phyloP scores from a whole-genome alignment of 2,888 invertebrate genomes.

The Baronia brevicornis region DNA sequence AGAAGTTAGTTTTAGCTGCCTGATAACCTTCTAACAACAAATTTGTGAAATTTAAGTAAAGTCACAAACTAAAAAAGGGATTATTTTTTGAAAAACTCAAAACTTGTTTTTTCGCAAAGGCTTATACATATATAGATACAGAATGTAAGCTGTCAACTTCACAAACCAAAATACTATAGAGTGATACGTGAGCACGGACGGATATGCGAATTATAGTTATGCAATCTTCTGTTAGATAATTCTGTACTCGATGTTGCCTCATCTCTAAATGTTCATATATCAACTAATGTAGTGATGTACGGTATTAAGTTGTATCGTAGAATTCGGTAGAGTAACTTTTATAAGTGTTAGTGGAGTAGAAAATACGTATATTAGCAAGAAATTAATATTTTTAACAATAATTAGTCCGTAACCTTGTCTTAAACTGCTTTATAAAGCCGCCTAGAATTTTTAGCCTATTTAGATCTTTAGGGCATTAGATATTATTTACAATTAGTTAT shows the following conservation, averaged over 20 bases:
- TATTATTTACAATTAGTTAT: constrained; percentile 15
- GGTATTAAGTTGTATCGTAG: constrained; percentile 45
- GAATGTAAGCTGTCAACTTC: constrained; percentile 14
- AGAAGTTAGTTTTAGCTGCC: too few species aligned
- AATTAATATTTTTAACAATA: too few species aligned
- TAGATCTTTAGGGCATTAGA: constrained; percentile 20
- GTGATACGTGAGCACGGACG: constrained; percentile 20
- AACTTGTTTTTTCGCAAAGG: too few species aligned
- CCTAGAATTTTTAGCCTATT: constrained; percentile 52
- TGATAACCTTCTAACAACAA: too few species aligned
- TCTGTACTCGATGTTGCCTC: constrained; percentile 40
- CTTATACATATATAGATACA: too few species aligned
- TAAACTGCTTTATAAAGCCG: constrained; percentile 42
- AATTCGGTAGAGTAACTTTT: constrained; percentile 36
- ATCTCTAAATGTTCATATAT: constrained; percentile 41
- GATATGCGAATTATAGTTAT: constrained; percentile 21
- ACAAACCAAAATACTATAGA: constrained; percentile 18
- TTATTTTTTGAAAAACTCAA: too few species aligned
- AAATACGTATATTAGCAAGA: constrained; percentile 22
- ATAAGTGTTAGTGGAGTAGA: constrained; percentile 24
- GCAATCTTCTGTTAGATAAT: constrained; percentile 29
- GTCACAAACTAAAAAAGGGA: too few species aligned
- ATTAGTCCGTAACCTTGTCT: too few species aligned
- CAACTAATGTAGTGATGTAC: constrained; percentile 66
- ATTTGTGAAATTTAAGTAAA: too few species aligned